Base-by-base conservation (phyloP, 2,888 invertebrate species). In the Rugalucina vietnamica region DNA sequence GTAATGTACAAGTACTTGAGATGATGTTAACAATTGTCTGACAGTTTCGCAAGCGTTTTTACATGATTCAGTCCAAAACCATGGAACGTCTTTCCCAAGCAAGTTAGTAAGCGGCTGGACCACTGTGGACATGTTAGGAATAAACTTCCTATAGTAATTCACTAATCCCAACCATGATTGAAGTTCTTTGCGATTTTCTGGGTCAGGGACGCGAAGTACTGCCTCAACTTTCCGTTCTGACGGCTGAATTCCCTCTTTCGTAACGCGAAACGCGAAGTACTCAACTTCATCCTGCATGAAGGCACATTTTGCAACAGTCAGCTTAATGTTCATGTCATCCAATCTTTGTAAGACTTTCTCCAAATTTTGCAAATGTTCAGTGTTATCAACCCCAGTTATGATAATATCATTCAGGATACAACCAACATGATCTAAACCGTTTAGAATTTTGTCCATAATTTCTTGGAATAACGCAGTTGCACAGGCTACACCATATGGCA, bases 1-100 rank as follows among this genome's bases (percentile, higher is more conserved):
- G 79, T 86, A 88, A 50, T 88, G 87, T n/a, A 83, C 80, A 18
- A 87, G 36, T 29, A 85, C 76, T 49, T 49, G 14, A 5, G 74
- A 36, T 27, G 69, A 77, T 14, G 60, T n/a, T 65, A 82, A 54
- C 10, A 82, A 57, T 27, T 74, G 24, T 49, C 65, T 76, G 8
- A 82, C 54, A n/a, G 36, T 65, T 36, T 32, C 18, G 27, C 43
- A 82, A 27, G 82, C 78, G 43, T 69, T n/a, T 29, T 69, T 50
- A 65, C 75, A 75, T 8, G 27, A 49, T n/a, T 10, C 34, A 24
- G 76, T 54, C 82, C 69, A 82, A 8, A 78, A 65, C 77, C 82
- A 77, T 2, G 37, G 27, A 43, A 73, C 69, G 24, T 73, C 65
- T 32, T 82, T 29, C 14, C 65, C n/a, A 49, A 82, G 72, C 54